A percentile compares a stretch with the other conserved stretches of the same genome.
phyloP scores from a whole-genome alignment of 2,113 vertebrate genomes.

The Rhea pennata region DNA sequence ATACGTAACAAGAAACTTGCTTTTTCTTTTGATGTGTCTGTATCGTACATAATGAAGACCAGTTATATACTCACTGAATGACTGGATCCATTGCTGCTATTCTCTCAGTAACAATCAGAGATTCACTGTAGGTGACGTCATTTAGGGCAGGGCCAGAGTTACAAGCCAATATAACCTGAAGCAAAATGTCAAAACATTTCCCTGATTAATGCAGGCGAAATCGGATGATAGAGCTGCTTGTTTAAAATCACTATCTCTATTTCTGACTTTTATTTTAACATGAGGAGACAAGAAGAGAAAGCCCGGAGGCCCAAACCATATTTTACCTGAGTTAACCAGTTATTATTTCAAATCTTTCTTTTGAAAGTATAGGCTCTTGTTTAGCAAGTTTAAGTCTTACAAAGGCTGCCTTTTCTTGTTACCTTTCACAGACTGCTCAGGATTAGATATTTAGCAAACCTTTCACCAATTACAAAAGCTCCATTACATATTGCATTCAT shows the following conservation, averaged over 20 bases:
- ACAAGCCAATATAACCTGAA: constrained; percentile 93
- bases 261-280: neutral
- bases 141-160: constrained; percentile 96
- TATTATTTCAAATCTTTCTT: fast-evolving
- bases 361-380: fast-evolving
- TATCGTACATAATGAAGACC: fast-evolving
- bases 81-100: constrained; percentile 92
- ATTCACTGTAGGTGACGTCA: constrained; percentile 92
- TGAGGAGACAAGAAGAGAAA: no score
- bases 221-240: fast-evolving
- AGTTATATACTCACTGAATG: constrained; percentile 80
- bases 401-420: neutral
- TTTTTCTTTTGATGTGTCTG: fast-evolving
- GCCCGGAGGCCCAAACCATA: neutral
- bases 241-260: neutral
- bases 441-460: neutral
- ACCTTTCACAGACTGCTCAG: fast-evolving
- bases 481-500: fast-evolving
- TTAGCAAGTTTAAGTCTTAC: neutral
- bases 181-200: neutral
- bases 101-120: constrained; percentile 88
- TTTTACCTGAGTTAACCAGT: neutral
- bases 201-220: neutral
- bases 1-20: no score
- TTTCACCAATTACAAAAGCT: neutral